A percentile compares a stretch with the other conserved stretches of the same genome.
phyloP scores from a whole-genome alignment of 2,797 vertebrate genomes.

The Hypotaenidia okinawae region DNA sequence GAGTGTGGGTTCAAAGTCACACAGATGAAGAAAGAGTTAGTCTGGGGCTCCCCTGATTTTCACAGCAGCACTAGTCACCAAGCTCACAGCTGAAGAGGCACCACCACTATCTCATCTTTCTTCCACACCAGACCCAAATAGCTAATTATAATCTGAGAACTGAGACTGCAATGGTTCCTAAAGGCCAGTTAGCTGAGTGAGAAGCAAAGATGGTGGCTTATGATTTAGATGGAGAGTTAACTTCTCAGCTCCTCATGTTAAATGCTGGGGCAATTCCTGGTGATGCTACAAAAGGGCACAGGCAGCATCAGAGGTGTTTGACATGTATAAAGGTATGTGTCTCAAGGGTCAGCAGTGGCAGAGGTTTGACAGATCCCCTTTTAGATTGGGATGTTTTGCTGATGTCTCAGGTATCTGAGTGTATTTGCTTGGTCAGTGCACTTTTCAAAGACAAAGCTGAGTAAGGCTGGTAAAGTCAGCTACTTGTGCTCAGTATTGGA shows the following conservation, averaged over 20 bases:
- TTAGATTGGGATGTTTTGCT: background rate
- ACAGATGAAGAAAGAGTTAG: background rate
- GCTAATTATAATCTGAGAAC: background rate
- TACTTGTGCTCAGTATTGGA: background rate
- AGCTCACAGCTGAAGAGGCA: background rate
- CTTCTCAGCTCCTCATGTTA: background rate
- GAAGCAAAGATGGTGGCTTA: background rate
- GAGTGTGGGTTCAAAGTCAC: fast-evolving
- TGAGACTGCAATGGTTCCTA: background rate
- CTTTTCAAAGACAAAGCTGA: background rate
- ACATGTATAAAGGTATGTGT: background rate
- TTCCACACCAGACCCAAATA: background rate
- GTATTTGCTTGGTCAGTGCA: background rate
- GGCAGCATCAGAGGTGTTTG: background rate
- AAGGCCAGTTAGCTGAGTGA: background rate
- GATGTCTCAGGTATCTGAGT: background rate
- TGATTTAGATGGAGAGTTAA: background rate
- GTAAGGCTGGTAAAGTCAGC: background rate
- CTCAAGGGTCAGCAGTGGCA: background rate
- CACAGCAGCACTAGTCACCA: background rate
- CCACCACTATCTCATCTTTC: background rate
- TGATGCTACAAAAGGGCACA: background rate
- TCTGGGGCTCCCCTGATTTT: background rate
- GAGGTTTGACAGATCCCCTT: background rate
- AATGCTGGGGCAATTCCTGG: background rate